Percentiles rank a stretch among this genome's conserved stretches.
phyloP scores from a whole-genome alignment of 2,113 vertebrate genomes.

The Tragelaphus scriptus region DNA sequence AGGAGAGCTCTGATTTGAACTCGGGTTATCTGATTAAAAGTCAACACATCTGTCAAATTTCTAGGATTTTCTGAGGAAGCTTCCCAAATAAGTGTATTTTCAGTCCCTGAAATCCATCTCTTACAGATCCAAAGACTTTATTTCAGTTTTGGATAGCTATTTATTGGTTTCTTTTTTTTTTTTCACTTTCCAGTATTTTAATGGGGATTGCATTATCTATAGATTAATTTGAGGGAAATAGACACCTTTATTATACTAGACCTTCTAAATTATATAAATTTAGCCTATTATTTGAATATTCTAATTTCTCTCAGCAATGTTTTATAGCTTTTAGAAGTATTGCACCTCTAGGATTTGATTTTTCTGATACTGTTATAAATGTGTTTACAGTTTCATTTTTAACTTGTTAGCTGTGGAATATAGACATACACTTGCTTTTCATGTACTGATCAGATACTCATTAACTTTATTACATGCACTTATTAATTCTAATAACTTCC shows the following conservation, averaged over 20 bases:
- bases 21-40: neutral
- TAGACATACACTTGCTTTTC: neutral
- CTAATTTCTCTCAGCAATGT: neutral
- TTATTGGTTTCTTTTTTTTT: constrained; percentile 13
- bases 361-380: neutral
- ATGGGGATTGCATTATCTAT: neutral
- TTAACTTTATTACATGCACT: neutral
- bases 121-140: neutral
- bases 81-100: neutral
- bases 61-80: neutral
- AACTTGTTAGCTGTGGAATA: neutral
- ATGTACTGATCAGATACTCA: neutral
- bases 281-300: neutral
- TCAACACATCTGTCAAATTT: neutral
- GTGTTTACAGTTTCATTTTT: neutral
- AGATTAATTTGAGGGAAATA: neutral
- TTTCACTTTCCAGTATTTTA: neutral
- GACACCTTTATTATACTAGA: neutral
- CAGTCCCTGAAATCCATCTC: neutral
- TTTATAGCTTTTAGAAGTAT: neutral
- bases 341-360: no score
- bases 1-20: neutral
- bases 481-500: neutral
- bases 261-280: neutral
- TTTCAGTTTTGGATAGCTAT: neutral